Evolutionary conservation across 2,113 vertebrate species (phyloP).

Genomic region (Macquaria ambigua): DNA sequence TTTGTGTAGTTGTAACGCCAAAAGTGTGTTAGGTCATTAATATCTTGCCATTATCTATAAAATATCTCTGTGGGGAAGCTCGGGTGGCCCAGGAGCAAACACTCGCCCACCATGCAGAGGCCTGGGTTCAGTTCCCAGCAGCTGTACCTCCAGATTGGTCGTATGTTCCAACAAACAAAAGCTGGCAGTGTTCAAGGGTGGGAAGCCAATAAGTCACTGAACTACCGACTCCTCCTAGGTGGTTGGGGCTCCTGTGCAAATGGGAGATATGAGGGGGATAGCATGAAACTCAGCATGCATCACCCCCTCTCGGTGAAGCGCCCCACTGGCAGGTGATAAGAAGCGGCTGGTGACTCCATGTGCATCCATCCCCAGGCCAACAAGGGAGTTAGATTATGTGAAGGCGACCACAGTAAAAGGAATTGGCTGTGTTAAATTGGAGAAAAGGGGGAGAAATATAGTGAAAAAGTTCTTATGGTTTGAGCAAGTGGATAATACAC

Average conservation of each 20-base stretch:
- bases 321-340: slow-evolving; percentile 19
- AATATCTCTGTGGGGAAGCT: background rate
- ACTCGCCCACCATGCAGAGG: background rate
- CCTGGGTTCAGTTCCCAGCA: slow-evolving; percentile 12
- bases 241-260: slow-evolving; percentile 4
- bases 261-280: background rate
- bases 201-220: slow-evolving; percentile 28
- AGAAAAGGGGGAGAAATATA: background rate
- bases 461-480: background rate
- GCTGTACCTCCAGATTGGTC: slow-evolving; percentile 13
- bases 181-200: background rate
- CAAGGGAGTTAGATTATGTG: background rate
- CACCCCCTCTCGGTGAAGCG: background rate
- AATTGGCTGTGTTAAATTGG: background rate
- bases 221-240: slow-evolving; percentile 8
- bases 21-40: background rate
- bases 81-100: background rate
- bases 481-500: background rate
- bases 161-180: slow-evolving; percentile 32
- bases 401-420: background rate
- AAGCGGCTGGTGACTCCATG: slow-evolving; percentile 10
- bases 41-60: slow-evolving; percentile 7
- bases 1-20: background rate
- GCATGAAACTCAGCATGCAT: slow-evolving; percentile 28
- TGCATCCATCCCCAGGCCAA: slow-evolving; percentile 24